Percentiles rank a stretch among this genome's conserved stretches.
phyloP scores from a whole-genome alignment of 2,797 vertebrate species.

The Oophaga sylvatica region DNA sequence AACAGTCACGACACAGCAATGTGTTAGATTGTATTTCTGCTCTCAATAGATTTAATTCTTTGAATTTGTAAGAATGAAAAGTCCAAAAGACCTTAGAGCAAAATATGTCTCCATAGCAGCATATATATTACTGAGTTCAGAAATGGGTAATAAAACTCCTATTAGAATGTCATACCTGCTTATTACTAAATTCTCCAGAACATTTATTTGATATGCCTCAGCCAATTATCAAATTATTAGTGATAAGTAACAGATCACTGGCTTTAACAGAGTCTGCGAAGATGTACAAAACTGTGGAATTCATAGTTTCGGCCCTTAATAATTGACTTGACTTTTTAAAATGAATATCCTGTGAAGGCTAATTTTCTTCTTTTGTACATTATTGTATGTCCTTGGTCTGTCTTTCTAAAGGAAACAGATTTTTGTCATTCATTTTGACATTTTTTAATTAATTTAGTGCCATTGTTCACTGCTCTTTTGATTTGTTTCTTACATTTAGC shows the following conservation, averaged over 20 bases:
- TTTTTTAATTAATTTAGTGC: neutral
- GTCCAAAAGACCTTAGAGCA: conserved; percentile 80
- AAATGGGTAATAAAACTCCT: conserved; percentile 85
- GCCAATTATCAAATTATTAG: conserved; percentile 86
- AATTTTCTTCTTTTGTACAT: conserved; percentile 75
- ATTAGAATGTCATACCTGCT: conserved; percentile 92
- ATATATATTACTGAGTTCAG: conserved; percentile 80
- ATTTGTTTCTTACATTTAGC: neutral
- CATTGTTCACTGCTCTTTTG: neutral
- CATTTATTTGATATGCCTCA: conserved; percentile 88
- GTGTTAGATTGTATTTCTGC: conserved; percentile 78
- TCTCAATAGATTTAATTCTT: conserved; percentile 80
- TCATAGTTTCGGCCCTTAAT: conserved; percentile 80
- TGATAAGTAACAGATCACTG: conserved; percentile 84
- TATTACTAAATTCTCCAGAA: conserved; percentile 83
- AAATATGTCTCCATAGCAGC: conserved; percentile 87
- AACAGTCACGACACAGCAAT: conserved; percentile 74
- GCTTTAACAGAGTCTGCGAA: conserved; percentile 79
- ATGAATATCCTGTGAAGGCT: conserved; percentile 74
- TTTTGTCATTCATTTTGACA: conserved; percentile 2
- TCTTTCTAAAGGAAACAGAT: conserved; percentile 80
- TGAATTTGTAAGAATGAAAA: conserved; percentile 73
- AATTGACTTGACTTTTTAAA: conserved; percentile 81
- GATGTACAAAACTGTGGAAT: conserved; percentile 81
- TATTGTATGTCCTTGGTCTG: conserved; percentile 81